Percentiles rank a stretch among this genome's conserved stretches.
Conservation (phyloP, 2,113 vertebrate species). For the Mungos mungo region DNA sequence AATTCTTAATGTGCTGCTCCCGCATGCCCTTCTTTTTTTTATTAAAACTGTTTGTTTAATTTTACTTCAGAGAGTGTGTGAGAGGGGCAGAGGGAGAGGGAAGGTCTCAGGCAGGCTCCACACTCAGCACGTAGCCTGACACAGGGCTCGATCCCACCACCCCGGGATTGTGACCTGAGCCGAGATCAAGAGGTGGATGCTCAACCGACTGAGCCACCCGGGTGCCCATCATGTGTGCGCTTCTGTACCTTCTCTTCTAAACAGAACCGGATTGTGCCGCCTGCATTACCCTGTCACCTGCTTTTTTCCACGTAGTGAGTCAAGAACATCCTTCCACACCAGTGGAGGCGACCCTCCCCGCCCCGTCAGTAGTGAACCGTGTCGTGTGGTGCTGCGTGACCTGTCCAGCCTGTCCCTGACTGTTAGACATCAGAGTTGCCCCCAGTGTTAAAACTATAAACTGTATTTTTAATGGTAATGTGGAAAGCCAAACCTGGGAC, state of each 20-base stretch:
- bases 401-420: background rate
- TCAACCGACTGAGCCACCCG: too few relatives aligned
- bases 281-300: background rate
- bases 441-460: background rate
- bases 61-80: too few relatives aligned
- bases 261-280: too few relatives aligned
- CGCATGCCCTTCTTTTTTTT: background rate
- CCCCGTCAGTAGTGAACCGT: too few relatives aligned
- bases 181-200: too few relatives aligned
- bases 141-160: too few relatives aligned
- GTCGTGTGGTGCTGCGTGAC: background rate
- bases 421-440: background rate
- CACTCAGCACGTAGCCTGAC: too few relatives aligned
- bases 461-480: background rate
- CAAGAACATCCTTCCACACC: background rate
- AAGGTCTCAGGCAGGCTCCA: too few relatives aligned
- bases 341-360: background rate
- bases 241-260: background rate
- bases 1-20: background rate
- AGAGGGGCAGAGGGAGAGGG: too few relatives aligned
- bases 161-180: too few relatives aligned
- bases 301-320: background rate
- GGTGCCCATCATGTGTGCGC: too few relatives aligned
- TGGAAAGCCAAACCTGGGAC: background rate
- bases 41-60: too few relatives aligned